Base-by-base conservation (phyloP, 2,888 invertebrate genomes). In the Entomobrya proxima region DNA sequence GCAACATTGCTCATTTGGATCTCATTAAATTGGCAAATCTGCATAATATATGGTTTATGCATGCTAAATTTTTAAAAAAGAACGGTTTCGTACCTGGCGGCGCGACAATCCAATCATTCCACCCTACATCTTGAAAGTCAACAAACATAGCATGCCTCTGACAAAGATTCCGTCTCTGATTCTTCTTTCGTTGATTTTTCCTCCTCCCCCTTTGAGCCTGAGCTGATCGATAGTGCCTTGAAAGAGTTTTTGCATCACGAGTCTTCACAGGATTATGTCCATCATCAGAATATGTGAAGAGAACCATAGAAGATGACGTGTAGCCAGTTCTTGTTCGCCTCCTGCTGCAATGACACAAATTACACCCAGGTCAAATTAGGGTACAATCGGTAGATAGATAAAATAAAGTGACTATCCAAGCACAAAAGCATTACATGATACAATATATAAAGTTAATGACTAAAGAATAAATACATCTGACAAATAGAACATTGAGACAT, bases 41-140 rank as follows among this genome's bases (percentile, higher is more conserved):
- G 58, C 58, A 18, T 18, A 18, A 55, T 55, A 13, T 55, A 13
- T 27, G 24, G 24, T n/a, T 7, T 58, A 13, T n/a, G n/a, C 11
- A 21, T 18, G 58, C n/a, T n/a, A 7, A 7, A 18, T 11, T 11
- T 9, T 18, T 21, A n/a, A 9, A n/a, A n/a, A 58, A 58, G 58
- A n/a, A 58, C n/a, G n/a, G n/a, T 18, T 13, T 52, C n/a, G 5
- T 88, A 90, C 90, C 90, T 37, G 96, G 95, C 35, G 98, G 98
- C 67, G 98, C 98, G 69, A 98, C 97, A 91, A 98, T 98, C 99
- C 99, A 99, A 93, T 98, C 98, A 92, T 96, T 96, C 99, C 99
- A 99, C 77, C 98, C 98, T 40, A 99, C 98, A 91, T 98, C 97
- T 69, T 94, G 94, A 92, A 99, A 99, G 92, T 98, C 98, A 72